Percentiles rank a stretch among this genome's conserved stretches.
Evolutionary conservation across 2,888 invertebrate genomes (phyloP).

Genomic region (Halocaridina rubra): DNA sequence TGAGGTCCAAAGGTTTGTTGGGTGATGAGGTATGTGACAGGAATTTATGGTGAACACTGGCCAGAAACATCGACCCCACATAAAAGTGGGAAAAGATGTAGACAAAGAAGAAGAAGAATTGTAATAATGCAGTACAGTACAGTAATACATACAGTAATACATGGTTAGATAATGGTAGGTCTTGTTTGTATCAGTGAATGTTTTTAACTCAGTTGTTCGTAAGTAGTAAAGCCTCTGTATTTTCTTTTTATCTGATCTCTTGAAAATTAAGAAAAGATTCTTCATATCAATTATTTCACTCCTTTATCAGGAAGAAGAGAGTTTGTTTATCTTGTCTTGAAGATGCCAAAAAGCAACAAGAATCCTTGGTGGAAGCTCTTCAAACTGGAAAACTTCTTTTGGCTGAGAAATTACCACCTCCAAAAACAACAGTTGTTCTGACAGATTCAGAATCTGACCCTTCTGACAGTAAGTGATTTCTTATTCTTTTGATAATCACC

Average conservation of each 20-base stretch:
- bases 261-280: background rate
- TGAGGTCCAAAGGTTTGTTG: no score
- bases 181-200: no score
- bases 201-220: no score
- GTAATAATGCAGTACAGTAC: background rate
- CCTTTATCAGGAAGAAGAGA: constrained; percentile 37
- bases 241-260: background rate
- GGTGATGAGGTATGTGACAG: no score
- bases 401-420: constrained; percentile 32
- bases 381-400: constrained; percentile 31
- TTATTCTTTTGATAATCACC: no score
- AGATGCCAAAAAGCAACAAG: constrained; percentile 33
- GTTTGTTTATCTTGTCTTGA: constrained; percentile 40
- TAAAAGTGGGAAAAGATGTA: no score
- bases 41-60: no score
- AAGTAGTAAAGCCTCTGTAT: no score
- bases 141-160: no score
- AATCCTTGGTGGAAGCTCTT: constrained; percentile 34
- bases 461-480: constrained; percentile 33
- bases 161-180: no score
- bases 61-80: no score
- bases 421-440: constrained; percentile 59
- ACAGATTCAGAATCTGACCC: constrained; percentile 62
- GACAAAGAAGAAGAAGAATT: no score
- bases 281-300: background rate